Evolutionary conservation across 2,797 vertebrate species (phyloP), one percentile per base, ranked within the genome.

Genomic region (Florisuga fusca): DNA sequence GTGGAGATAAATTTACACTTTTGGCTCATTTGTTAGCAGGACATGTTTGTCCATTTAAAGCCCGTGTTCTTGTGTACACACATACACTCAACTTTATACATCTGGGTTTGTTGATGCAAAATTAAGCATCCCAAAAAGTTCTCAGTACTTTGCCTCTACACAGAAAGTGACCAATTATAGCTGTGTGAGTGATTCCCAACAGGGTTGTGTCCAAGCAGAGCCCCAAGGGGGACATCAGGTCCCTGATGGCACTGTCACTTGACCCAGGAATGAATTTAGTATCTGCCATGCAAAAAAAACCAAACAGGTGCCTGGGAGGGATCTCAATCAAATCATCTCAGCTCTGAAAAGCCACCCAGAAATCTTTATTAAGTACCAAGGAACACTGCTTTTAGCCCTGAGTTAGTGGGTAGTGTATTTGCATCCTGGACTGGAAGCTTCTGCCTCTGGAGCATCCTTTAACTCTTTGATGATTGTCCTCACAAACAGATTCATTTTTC

Each of bases 181-280:
- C 34, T 6, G 12, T 10, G 7, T 23, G 33, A 61, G 27, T n/a
- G 48, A 53, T 71, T 34, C 21, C 6, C 33, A 4, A 1, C 10
- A 29, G 20, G 20, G 19, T 25, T 63, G 33, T 3, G 1, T 7
- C 0, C 3, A 11, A 23, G 11, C 8, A 36, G 15, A 33, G n/a
- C 38, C 38, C 38, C 41, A n/a, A 19, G 20, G 53, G 36, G 34
- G 12, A 41, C 38, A 41, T 41, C 16, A 4, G 17, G 29, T 29
- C 68, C 36, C 57, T 13, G 13, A 45, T 21, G 45, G 51, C 23
- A 16, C 17, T 6, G 13, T 15, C 41, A 6, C 11, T 9, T 18
- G 55, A 61, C 33, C 29, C 66, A 62, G 53, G 29, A 34, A 45
- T 7, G 25, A 25, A 57, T 66, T 77, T 6, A 23, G 5, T 16